Conservation (phyloP, 2,113 vertebrate genomes). For the Nestor notabilis region DNA sequence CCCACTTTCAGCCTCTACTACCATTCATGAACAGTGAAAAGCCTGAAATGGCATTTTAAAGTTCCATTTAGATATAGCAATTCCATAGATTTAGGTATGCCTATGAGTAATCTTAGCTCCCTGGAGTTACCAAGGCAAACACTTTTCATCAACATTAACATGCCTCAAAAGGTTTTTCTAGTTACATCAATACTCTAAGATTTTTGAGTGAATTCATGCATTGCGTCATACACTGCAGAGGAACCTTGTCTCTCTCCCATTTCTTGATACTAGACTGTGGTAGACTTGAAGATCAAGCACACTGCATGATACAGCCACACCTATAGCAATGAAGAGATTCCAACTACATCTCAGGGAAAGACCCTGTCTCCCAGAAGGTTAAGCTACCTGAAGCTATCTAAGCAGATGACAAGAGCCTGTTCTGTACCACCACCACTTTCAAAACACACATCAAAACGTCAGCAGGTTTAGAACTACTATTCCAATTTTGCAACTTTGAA, state of each 20-base stretch:
- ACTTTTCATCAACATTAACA: rapidly evolving
- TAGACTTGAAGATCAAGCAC: background rate
- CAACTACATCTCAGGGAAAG: rapidly evolving
- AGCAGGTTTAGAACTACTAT: background rate
- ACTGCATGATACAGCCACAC: rapidly evolving
- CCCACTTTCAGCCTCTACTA: rapidly evolving
- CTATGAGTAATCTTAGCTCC: background rate
- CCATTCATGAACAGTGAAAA: rapidly evolving
- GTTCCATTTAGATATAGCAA: rapidly evolving
- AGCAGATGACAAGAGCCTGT: background rate
- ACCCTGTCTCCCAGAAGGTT: background rate
- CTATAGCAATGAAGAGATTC: background rate
- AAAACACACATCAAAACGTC: background rate
- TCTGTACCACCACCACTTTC: background rate
- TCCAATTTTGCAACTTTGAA: background rate
- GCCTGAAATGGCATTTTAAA: rapidly evolving
- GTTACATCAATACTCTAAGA: rapidly evolving
- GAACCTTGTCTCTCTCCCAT: background rate
- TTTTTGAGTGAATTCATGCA: background rate
- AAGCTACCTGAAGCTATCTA: background rate
- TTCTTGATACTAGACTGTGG: background rate
- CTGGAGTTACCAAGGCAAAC: background rate
- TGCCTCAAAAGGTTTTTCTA: background rate
- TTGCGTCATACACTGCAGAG: background rate
- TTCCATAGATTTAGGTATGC: background rate